phyloP scores from a whole-genome alignment of 2,888 invertebrate genomes.

The Conistra vaccinii region DNA sequence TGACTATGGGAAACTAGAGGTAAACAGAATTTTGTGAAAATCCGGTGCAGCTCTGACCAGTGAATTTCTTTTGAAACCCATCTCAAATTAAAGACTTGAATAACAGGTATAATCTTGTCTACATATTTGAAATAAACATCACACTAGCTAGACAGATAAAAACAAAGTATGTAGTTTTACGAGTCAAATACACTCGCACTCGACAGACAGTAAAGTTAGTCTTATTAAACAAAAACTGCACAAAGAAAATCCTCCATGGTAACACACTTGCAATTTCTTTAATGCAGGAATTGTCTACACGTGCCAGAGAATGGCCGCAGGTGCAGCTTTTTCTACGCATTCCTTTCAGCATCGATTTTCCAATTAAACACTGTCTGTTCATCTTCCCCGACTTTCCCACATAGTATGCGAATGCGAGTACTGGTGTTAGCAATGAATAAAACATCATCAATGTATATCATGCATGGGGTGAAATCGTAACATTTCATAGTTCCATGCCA shows the following conservation, averaged over 20 bases:
- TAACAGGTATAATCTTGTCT: constrained; percentile 12
- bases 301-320: constrained; percentile 11
- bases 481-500: constrained; percentile 18
- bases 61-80: not conserved
- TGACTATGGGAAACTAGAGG: not conserved
- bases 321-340: constrained; percentile 50
- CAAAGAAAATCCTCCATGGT: not conserved
- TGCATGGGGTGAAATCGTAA: constrained; percentile 62
- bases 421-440: constrained; percentile 60
- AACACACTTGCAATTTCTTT: constrained; percentile 20
- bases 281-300: constrained; percentile 33
- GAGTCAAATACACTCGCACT: constrained; percentile 12
- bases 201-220: not conserved
- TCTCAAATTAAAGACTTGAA: not conserved
- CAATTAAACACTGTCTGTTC: constrained; percentile 53
- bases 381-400: constrained; percentile 51
- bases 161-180: constrained; percentile 20
- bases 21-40: not conserved
- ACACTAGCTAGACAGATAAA: not conserved
- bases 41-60: fast-evolving
- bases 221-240: constrained; percentile 2
- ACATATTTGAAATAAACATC: constrained; percentile 12
- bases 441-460: constrained; percentile 55
- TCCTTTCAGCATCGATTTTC: constrained; percentile 44
- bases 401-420: constrained; percentile 41